Evolutionary conservation across 2,888 invertebrate species (phyloP).

Genomic region (Globia sparganii): DNA sequence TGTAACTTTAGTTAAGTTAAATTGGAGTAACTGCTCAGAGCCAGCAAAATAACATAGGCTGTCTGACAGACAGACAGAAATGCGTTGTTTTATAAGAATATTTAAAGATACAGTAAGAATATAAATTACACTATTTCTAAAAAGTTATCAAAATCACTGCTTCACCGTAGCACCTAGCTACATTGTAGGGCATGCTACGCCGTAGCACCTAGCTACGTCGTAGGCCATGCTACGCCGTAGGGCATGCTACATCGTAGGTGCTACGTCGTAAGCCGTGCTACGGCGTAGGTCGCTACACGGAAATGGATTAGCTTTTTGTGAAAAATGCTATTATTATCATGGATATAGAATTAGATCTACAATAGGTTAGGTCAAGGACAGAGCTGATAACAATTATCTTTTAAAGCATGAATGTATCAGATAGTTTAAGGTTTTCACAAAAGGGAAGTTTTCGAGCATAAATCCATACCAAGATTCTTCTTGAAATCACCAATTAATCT

Average conservation of each 20-base stretch:
- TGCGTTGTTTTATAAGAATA: not conserved
- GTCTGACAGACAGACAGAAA: not conserved
- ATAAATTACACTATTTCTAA: not conserved
- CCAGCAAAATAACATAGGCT: not conserved
- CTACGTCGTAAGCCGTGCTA: not conserved
- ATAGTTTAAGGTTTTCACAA: not conserved
- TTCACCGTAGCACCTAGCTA: conserved; percentile 1
- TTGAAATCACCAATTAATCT: not conserved
- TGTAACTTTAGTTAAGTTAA: not conserved
- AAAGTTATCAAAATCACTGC: not conserved
- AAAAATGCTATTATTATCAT: not conserved
- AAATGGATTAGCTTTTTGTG: conserved; percentile 7
- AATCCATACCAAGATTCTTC: not conserved
- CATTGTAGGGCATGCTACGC: not conserved
- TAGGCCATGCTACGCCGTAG: not conserved
- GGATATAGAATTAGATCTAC: not conserved
- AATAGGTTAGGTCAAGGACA: conserved; percentile 1
- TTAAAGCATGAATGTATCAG: not conserved
- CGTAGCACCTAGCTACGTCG: not conserved
- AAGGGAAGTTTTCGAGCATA: not conserved
- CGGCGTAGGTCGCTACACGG: not conserved
- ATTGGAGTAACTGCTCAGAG: not conserved
- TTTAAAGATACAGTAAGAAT: not conserved
- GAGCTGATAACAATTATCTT: not conserved
- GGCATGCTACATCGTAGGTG: not conserved